Evolutionary conservation across 1,140 invertebrate genomes (phyloP).

Genomic region (Microplitis demolitor): DNA sequence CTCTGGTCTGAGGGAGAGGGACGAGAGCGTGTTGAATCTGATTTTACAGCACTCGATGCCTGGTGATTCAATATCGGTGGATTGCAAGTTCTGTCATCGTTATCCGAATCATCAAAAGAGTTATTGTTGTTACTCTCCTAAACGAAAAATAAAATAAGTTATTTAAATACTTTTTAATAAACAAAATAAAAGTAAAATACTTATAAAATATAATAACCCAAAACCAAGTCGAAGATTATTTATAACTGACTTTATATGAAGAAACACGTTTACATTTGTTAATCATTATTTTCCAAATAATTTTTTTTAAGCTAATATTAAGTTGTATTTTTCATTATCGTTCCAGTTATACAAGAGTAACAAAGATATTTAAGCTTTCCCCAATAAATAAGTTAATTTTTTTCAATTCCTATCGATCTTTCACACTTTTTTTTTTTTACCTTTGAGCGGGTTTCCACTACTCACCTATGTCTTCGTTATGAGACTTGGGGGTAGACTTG

Average conservation of each 20-base stretch:
- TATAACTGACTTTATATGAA: slow-evolving; percentile 10
- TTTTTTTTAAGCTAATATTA: too few species aligned
- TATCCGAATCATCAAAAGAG: slow-evolving; percentile 51
- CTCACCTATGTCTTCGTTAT: slow-evolving; percentile 60
- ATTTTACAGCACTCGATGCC: slow-evolving; percentile 28
- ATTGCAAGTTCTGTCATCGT: slow-evolving; percentile 38
- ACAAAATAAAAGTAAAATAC: neutral
- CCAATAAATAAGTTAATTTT: neutral
- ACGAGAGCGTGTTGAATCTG: slow-evolving; percentile 34
- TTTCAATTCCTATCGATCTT: neutral
- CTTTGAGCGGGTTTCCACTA: slow-evolving; percentile 59
- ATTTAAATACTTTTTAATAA: neutral
- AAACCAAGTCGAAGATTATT: slow-evolving; percentile 12
- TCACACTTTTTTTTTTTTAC: slow-evolving; percentile 15
- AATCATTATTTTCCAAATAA: slow-evolving; percentile 1
- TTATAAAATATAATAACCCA: slow-evolving; percentile 5
- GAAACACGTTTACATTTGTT: slow-evolving; percentile 11
- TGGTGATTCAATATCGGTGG: neutral
- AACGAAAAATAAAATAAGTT: slow-evolving; percentile 34
- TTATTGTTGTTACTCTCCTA: slow-evolving; percentile 61
- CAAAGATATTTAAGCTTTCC: neutral
- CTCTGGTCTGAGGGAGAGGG: slow-evolving; percentile 52
- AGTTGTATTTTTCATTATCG: neutral
- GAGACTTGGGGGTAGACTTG: slow-evolving; percentile 63
- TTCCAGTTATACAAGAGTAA: neutral